Percentiles rank a stretch among this genome's conserved stretches.
These are phyloP conservation scores for Amphiprion clarkii DNA, from an alignment of 2,797 vertebrate genomes.

Conservation along the genomic window DNA sequence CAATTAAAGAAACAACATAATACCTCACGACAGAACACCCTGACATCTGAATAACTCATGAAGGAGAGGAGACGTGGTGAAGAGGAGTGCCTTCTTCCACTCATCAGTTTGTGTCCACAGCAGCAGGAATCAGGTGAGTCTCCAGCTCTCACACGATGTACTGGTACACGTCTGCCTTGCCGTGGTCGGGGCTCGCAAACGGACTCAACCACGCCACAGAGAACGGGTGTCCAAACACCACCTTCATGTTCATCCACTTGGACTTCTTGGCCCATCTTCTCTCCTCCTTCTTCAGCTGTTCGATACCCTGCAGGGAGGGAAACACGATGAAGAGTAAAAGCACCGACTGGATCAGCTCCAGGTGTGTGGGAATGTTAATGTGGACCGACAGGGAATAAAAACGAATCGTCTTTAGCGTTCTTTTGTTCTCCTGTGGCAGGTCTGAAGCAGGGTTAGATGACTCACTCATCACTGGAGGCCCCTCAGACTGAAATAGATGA, in stretches of 20 bases:
- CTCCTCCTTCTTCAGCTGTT: slow-evolving; percentile 99
- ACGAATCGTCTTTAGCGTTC: slow-evolving; percentile 3
- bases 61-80: slow-evolving; percentile 39
- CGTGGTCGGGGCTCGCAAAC: slow-evolving; percentile 94
- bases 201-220: slow-evolving; percentile 97
- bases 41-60: slow-evolving; percentile 38
- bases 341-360: background rate
- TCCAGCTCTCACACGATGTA: slow-evolving; percentile 92
- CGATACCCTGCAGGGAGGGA: slow-evolving; percentile 91
- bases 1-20: slow-evolving; percentile 15
- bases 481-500: slow-evolving; percentile 37
- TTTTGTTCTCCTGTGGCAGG: slow-evolving; percentile 2
- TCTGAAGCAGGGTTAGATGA: slow-evolving; percentile 27
- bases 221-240: slow-evolving; percentile 98
- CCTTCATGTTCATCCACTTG: slow-evolving; percentile 99
- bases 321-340: background rate
- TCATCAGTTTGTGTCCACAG: slow-evolving; percentile 56
- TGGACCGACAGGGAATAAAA: slow-evolving; percentile 14
- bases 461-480: slow-evolving; percentile 19
- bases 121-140: slow-evolving; percentile 54
- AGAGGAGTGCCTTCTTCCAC: slow-evolving; percentile 81
- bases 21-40: slow-evolving; percentile 48
- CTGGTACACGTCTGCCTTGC: slow-evolving; percentile 96
- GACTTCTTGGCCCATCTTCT: slow-evolving; percentile 97
- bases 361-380: background rate